phyloP scores from a whole-genome alignment of 2,113 vertebrate genomes.

The Peromyscus polionotus region DNA sequence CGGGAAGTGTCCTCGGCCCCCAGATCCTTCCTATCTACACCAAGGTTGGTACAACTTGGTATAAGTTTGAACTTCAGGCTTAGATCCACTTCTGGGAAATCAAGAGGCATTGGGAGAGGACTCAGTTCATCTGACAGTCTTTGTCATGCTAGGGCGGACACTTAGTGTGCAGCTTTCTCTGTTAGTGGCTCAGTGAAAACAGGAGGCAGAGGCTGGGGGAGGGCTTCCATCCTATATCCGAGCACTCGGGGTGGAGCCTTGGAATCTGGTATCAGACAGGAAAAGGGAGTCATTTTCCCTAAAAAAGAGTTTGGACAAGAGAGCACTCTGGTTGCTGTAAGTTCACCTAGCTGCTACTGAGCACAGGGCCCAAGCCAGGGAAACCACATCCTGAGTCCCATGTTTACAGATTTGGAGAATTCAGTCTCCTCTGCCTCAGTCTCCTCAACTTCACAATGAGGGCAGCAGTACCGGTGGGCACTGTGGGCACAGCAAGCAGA shows the following conservation, averaged over 20 bases:
- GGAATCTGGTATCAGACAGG: not conserved
- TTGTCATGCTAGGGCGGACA: not conserved
- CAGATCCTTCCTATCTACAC: not conserved
- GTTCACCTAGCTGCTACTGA: not conserved
- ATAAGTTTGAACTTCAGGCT: not conserved
- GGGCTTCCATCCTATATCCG: not conserved
- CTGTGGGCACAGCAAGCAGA: not conserved
- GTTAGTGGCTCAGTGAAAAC: not conserved
- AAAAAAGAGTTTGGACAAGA: not conserved
- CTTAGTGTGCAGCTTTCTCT: not conserved
- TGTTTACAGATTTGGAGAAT: not conserved
- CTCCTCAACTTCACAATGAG: not conserved
- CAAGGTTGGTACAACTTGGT: not conserved
- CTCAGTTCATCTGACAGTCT: not conserved
- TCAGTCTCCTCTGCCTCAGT: not conserved
- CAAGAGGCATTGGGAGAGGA: not conserved
- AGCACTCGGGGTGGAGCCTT: not conserved
- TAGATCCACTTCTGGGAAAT: not conserved
- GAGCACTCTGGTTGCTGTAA: not conserved
- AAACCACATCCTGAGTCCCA: not conserved
- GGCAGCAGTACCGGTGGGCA: not conserved
- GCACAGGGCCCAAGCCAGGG: not conserved
- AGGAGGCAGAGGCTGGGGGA: not conserved
- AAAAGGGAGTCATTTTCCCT: rapidly evolving
- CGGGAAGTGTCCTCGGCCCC: not conserved